phyloP scores from a whole-genome alignment of 1,140 invertebrate species.

The Drosophila bipectinata region DNA sequence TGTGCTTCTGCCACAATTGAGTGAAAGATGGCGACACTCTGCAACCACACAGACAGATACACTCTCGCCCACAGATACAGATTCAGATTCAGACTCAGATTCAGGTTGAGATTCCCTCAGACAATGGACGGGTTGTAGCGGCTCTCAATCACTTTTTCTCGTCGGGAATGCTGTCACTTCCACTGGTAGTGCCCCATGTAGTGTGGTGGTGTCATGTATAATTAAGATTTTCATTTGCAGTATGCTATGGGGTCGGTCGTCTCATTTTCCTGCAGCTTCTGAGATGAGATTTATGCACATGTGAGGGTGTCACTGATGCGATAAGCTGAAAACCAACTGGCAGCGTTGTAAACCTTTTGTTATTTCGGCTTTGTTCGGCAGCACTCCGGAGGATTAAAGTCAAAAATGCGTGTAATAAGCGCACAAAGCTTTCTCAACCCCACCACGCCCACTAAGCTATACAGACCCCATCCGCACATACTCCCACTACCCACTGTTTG shows the following conservation, averaged over 20 bases:
- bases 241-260: slow-evolving; percentile 37
- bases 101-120: slow-evolving; percentile 22
- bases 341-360: slow-evolving; percentile 79
- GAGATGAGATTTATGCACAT: slow-evolving; percentile 65
- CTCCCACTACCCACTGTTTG: slow-evolving; percentile 20
- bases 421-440: slow-evolving; percentile 70
- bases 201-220: slow-evolving; percentile 72
- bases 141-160: slow-evolving; percentile 66
- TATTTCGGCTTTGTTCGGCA: slow-evolving; percentile 77
- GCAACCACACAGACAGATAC: slow-evolving; percentile 33
- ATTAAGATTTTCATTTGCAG: slow-evolving; percentile 80
- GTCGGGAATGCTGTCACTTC: slow-evolving; percentile 33
- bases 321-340: slow-evolving; percentile 78
- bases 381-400: slow-evolving; percentile 79
- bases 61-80: slow-evolving; percentile 14
- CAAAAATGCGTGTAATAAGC: slow-evolving; percentile 82
- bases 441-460: slow-evolving; percentile 43
- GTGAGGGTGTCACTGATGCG: slow-evolving; percentile 35
- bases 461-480: slow-evolving; percentile 13
- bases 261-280: slow-evolving; percentile 32
- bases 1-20: slow-evolving; percentile 71
- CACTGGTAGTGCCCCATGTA: slow-evolving; percentile 26
- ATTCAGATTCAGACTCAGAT: slow-evolving; percentile 2
- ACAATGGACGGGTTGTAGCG: slow-evolving; percentile 51
- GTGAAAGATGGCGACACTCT: slow-evolving; percentile 76